Conservation (phyloP, 2,888 invertebrate genomes). For the Sinopyrophorus schimmeli region DNA sequence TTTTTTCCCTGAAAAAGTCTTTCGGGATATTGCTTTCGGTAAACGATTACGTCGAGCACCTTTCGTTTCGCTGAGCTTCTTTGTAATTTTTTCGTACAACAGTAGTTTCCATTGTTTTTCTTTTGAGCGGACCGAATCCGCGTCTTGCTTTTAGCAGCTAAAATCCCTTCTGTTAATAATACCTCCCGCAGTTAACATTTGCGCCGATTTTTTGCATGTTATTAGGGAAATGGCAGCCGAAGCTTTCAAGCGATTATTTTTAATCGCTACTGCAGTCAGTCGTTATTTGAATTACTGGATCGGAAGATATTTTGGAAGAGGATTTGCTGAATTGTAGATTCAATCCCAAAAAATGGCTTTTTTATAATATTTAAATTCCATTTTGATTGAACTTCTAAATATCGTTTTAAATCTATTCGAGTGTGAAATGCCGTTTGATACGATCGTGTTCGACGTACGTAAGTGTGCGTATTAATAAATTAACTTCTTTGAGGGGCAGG, state of each 20-base stretch:
- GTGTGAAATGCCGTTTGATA: neutral
- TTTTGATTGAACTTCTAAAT: slow-evolving; percentile 4
- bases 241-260: slow-evolving; percentile 39
- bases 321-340: slow-evolving; percentile 18
- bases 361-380: slow-evolving; percentile 5
- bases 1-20: too few relatives aligned
- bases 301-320: slow-evolving; percentile 28
- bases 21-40: slow-evolving; percentile 7
- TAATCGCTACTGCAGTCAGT: slow-evolving; percentile 35
- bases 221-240: slow-evolving; percentile 29
- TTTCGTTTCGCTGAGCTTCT: slow-evolving; percentile 10
- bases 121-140: slow-evolving; percentile 12
- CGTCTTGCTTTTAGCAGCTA: slow-evolving; percentile 25
- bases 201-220: slow-evolving; percentile 29
- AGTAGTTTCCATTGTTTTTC: slow-evolving; percentile 21
- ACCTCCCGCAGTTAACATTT: slow-evolving; percentile 27
- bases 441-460: too few relatives aligned
- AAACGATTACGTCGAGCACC: slow-evolving; percentile 6
- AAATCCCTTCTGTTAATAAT: slow-evolving; percentile 26
- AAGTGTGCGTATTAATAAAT: too few relatives aligned
- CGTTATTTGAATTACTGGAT: slow-evolving; percentile 30
- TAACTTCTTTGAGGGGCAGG: too few relatives aligned
- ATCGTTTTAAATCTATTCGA: neutral
- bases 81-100: slow-evolving; percentile 10
- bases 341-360: slow-evolving; percentile 15